Evolutionary conservation across 1,140 invertebrate species (phyloP), one percentile per base, ranked within the genome.

Genomic region (Temnothorax longispinosus): DNA sequence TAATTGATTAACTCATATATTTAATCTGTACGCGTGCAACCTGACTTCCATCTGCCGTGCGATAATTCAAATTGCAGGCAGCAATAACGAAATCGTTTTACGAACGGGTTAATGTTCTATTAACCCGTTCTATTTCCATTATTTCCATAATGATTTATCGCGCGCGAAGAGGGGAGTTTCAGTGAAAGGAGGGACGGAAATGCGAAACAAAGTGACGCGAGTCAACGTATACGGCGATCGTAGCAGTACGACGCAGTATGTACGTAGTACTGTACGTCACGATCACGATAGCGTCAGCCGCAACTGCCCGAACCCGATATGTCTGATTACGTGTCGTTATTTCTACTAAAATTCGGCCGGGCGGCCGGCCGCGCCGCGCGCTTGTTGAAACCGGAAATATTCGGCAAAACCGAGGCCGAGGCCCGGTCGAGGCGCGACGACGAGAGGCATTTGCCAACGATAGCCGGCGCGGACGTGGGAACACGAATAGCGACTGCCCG

Each of bases 321-420:
- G 90, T 89, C 90, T 89, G 90, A 91, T 88, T 75, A 62, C 62
- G 72, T 65, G 65, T 88, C 88, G 90, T 91, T 91, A 91, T 91
- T 91, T 89, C 90, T 86, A 87, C 90, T 89, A 65, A 89, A 91
- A 89, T 87, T 60, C 65, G 87, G n/a, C 38, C 52, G 7, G 50
- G 18, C 64, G 65, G 11, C 3, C 11, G 18, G 38, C 18, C 11
- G 18, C 27, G 38, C 32, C 11, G 38, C 11, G 5, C 65, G 65
- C 27, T 35, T n/a, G 15, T n/a, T 38, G 11, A 71, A 75, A 13
- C 60, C 52, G 89, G 62, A 91, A 89, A 89, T 89, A 82, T 88
- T 89, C 85, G 60, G 18, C 85, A 27, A 27, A 27, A 27, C 27
- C 27, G 76, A 89, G 80, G 75, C 84, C 78, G 38, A 72, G 60